Evolutionary conservation across 2,797 vertebrate species (phyloP).

Genomic region (Coranthus polyacanthus): DNA sequence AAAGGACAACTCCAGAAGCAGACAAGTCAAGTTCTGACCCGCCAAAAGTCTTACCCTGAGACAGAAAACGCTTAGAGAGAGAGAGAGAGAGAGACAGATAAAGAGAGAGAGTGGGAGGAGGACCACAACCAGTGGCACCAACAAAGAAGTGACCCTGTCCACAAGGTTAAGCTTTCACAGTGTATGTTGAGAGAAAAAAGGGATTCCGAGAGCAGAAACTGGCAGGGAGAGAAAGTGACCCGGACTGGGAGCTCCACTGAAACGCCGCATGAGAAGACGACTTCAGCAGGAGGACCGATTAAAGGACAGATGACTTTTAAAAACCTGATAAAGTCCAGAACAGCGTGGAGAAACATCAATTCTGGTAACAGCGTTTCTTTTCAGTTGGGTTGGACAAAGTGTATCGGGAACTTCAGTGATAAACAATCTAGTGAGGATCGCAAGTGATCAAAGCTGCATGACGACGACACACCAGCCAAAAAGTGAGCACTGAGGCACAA

Average conservation of each 20-base stretch:
- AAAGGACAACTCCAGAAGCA: neutral
- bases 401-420: neutral
- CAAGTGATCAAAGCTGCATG: constrained; percentile 6
- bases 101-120: constrained; percentile 35
- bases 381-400: constrained; percentile 2
- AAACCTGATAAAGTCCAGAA: too few relatives aligned
- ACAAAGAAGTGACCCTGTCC: constrained; percentile 19
- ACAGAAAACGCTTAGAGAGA: constrained; percentile 2
- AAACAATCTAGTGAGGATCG: neutral
- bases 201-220: constrained; percentile 16
- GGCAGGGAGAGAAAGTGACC: constrained; percentile 15
- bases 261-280: neutral
- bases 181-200: constrained; percentile 13
- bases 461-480: constrained; percentile 6
- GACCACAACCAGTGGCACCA: constrained; percentile 35
- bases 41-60: constrained; percentile 13
- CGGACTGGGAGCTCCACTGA: constrained; percentile 10
- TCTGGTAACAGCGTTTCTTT: neutral
- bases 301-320: constrained; percentile 15
- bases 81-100: neutral
- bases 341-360: neutral
- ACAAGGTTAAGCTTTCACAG: constrained; percentile 24
- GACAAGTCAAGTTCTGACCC: constrained; percentile 2
- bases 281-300: too few relatives aligned
- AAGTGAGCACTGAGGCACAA: constrained; percentile 6